Evolutionary conservation across 2,113 vertebrate genomes (phyloP).

Genomic region (Otolemur garnettii): DNA sequence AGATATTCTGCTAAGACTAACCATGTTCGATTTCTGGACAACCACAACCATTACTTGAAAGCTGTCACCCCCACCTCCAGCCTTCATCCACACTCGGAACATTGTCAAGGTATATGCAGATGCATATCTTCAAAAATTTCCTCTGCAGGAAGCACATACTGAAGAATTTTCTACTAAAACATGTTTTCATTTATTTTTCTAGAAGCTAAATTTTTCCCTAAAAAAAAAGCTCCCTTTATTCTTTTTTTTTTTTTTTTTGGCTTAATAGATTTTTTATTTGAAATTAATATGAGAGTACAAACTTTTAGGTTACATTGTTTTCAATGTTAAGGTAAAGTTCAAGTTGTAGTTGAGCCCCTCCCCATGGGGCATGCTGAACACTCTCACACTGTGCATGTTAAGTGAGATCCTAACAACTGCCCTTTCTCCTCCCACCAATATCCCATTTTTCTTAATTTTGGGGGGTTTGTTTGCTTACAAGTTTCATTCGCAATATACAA

Average conservation of each 20-base stretch:
- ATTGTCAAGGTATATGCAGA: background rate
- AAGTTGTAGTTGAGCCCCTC: no score
- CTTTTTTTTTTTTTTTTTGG: no score
- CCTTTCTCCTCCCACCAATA: no score
- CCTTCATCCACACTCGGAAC: background rate
- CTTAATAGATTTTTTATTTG: no score
- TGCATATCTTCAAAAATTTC: background rate
- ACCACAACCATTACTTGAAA: background rate
- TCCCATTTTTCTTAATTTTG: background rate
- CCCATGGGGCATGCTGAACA: no score
- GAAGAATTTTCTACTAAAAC: background rate
- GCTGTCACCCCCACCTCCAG: background rate
- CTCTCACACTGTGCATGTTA: no score
- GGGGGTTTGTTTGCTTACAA: conserved; percentile 1
- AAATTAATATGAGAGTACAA: no score
- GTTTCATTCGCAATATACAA: conserved; percentile 32
- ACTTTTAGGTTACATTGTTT: no score
- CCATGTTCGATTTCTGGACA: background rate
- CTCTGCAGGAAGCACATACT: background rate
- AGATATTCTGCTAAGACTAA: background rate
- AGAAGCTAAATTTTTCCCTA: background rate
- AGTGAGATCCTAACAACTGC: no score
- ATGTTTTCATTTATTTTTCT: background rate
- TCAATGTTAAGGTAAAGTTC: no score
- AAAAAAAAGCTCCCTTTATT: background rate